phyloP scores from a whole-genome alignment of 2,797 vertebrate genomes.

The Ctenopoma multispine region DNA sequence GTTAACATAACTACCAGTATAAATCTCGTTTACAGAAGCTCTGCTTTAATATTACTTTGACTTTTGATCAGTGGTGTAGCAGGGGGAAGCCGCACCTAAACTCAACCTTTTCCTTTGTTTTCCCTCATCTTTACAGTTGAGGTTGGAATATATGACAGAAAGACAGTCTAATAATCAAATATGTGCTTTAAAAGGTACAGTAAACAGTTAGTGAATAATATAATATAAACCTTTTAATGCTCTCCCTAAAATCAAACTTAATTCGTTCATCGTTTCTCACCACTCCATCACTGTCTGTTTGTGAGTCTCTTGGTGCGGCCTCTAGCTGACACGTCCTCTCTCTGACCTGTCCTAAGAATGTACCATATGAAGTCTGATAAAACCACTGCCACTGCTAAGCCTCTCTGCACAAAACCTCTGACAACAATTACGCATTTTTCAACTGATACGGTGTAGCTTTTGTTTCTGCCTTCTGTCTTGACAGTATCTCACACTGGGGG shows the following conservation, averaged over 20 bases:
- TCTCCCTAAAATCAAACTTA: not conserved
- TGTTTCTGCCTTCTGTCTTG: constrained; percentile 13
- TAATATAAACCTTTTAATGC: not conserved
- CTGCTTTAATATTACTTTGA: constrained; percentile 2
- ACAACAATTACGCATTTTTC: constrained; percentile 5
- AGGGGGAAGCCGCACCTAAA: constrained; percentile 41
- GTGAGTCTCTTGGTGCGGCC: not conserved
- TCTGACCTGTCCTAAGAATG: constrained; percentile 56
- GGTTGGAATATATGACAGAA: not conserved
- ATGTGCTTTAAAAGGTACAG: fast-evolving
- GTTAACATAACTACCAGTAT: not conserved
- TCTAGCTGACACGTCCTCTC: constrained; percentile 25
- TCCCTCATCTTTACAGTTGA: no score
- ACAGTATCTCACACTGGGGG: constrained; percentile 8
- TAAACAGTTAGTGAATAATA: not conserved
- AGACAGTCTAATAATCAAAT: not conserved
- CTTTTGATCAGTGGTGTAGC: constrained; percentile 11
- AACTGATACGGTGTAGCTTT: constrained; percentile 1
- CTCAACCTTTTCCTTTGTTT: constrained; percentile 15
- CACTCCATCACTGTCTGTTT: constrained; percentile 19
- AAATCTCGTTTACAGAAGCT: not conserved
- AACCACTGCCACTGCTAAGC: not conserved
- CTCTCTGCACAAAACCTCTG: not conserved
- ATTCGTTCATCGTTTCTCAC: not conserved
- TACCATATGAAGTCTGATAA: constrained; percentile 15